These are phyloP conservation scores for Anthopleura xanthogrammica DNA, from an alignment of 92 coral and sea anemone species.

Conservation along the genomic window DNA sequence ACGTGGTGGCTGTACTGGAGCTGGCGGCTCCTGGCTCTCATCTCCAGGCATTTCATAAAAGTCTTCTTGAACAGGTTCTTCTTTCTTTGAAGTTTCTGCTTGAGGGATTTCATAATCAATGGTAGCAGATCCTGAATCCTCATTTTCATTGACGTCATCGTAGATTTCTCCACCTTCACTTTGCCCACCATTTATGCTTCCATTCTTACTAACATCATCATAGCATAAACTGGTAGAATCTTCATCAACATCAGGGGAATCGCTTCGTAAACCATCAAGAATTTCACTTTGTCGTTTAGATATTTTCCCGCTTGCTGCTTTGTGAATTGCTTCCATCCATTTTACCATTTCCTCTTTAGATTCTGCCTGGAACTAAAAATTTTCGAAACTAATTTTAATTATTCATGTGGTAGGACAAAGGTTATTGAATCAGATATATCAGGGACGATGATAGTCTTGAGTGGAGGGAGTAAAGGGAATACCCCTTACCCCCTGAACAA, in stretches of 20 bases:
- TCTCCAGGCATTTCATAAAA: slow-evolving; percentile 20
- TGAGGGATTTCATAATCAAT: slow-evolving; percentile 41
- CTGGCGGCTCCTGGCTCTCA: slow-evolving; percentile 17
- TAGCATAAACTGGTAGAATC: slow-evolving; percentile 49
- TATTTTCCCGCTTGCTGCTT: slow-evolving; percentile 56
- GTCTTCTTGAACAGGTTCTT: slow-evolving; percentile 38
- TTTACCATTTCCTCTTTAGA: slow-evolving; percentile 59
- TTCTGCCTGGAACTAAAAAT: slow-evolving; percentile 64
- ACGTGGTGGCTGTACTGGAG: slow-evolving; percentile 17
- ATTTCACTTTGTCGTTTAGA: slow-evolving; percentile 56
- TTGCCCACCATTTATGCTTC: not conserved
- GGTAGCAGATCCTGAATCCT: slow-evolving; percentile 6
- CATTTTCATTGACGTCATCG: slow-evolving; percentile 33
- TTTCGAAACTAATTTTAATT: not conserved
- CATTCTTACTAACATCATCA: slow-evolving; percentile 36
- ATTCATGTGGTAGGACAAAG: not conserved
- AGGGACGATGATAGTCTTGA: too few relatives aligned
- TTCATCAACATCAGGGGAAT: slow-evolving; percentile 62
- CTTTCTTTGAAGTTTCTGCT: slow-evolving; percentile 13
- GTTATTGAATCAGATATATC: not conserved
- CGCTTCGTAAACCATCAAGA: slow-evolving; percentile 39
- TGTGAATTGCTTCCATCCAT: slow-evolving; percentile 63
- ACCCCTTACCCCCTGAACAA: too few relatives aligned
- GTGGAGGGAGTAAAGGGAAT: too few relatives aligned
- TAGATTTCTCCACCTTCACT: slow-evolving; percentile 10